phyloP scores from a whole-genome alignment of 2,888 invertebrate genomes.

The Dolichopus griseipennis region DNA sequence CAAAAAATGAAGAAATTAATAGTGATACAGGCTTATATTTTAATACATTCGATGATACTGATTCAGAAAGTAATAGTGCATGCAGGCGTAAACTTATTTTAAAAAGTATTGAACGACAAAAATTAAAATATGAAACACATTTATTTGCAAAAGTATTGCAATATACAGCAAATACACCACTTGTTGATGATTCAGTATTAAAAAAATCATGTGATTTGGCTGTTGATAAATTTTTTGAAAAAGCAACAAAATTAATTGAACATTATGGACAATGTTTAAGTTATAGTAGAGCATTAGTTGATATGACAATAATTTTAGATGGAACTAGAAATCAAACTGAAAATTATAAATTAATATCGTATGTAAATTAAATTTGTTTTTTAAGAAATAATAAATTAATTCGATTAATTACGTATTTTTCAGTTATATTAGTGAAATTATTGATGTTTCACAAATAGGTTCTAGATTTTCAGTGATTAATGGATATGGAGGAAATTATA shows the following conservation, averaged over 20 bases:
- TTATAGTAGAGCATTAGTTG: slow-evolving; percentile 42
- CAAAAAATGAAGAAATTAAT: background rate
- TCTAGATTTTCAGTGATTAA: slow-evolving; percentile 55
- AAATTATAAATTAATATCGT: slow-evolving; percentile 50
- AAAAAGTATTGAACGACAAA: slow-evolving; percentile 21
- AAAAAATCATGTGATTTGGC: slow-evolving; percentile 44
- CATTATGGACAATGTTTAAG: slow-evolving; percentile 18
- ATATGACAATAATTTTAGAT: slow-evolving; percentile 52
- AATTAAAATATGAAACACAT: slow-evolving; percentile 34
- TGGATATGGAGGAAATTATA: slow-evolving; percentile 53
- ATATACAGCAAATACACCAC: slow-evolving; percentile 26
- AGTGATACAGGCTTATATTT: background rate
- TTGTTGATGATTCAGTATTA: slow-evolving; percentile 40
- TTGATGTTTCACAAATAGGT: slow-evolving; percentile 51
- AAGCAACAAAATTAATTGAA: slow-evolving; percentile 40
- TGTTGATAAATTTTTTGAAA: slow-evolving; percentile 46
- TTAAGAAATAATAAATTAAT: too few relatives aligned
- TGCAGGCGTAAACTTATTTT: slow-evolving; percentile 24
- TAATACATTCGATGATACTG: slow-evolving; percentile 10
- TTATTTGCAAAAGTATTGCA: slow-evolving; percentile 33
- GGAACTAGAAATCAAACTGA: slow-evolving; percentile 50
- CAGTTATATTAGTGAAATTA: slow-evolving; percentile 50
- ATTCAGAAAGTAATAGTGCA: slow-evolving; percentile 19
- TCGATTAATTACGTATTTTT: background rate
- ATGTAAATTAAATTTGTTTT: slow-evolving; percentile 24